A percentile compares a stretch with the other conserved stretches of the same genome.
Conservation (phyloP, 1,140 invertebrate genomes). For the Drosophila fuyamai region DNA sequence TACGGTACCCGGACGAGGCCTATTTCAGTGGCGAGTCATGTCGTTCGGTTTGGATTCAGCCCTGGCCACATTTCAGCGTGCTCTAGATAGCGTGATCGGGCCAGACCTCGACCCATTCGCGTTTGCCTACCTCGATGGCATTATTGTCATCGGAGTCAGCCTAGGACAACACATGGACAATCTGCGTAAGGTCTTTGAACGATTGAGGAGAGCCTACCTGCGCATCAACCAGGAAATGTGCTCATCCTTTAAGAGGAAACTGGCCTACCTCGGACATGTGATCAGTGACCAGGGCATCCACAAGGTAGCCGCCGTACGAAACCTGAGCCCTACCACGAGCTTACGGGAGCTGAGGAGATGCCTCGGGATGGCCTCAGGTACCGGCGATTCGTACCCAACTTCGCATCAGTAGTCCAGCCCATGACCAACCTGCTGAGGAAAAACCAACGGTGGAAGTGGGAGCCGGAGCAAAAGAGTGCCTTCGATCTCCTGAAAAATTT, state of each 20-base stretch:
- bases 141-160: slow-evolving; percentile 19
- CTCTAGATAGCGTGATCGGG: too few species aligned
- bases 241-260: background rate
- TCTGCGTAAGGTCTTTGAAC: background rate
- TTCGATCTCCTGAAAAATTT: too few species aligned
- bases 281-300: background rate
- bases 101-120: too few species aligned
- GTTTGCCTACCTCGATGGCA: slow-evolving; percentile 12
- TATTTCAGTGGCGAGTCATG: slow-evolving; percentile 20
- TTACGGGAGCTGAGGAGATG: too few species aligned
- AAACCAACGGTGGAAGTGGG: too few species aligned
- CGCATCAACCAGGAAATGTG: background rate
- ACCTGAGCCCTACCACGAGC: slow-evolving; percentile 6
- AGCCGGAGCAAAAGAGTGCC: too few species aligned
- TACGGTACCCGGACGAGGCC: background rate
- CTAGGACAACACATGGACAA: background rate
- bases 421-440: too few species aligned
- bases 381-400: slow-evolving; percentile 28
- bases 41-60: slow-evolving; percentile 15
- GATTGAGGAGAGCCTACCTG: too few species aligned
- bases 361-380: slow-evolving; percentile 16
- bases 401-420: too few species aligned
- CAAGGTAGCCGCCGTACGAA: slow-evolving; percentile 1
- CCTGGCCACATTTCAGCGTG: background rate
- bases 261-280: slow-evolving; percentile 17